Base-by-base conservation (phyloP, 64 coral and sea anemone genomes). In the Actinia tenebrosa region DNA sequence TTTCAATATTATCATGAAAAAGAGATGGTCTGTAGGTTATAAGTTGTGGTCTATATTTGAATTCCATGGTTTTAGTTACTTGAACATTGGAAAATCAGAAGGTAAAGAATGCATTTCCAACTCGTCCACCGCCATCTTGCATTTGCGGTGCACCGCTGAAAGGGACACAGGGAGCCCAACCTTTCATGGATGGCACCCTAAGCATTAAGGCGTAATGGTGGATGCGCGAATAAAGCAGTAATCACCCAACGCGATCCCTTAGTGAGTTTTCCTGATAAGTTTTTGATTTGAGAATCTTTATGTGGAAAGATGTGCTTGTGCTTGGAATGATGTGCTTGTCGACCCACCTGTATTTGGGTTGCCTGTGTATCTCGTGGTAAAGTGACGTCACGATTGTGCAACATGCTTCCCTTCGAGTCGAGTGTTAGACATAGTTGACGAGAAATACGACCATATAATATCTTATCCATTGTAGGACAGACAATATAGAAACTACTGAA, bases 321-420 rank as follows among this genome's bases (percentile, higher is more conserved):
- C 15, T 61, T 1, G 15, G 16, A 61, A 61, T 19, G 14, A 50
- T 50, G 4, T 50, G 4, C 4, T 4, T 50, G 47, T 50, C 30
- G 47, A 50, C 47, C 47, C 47, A 18, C 60, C 60, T 61, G 60
- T 61, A 16, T 18, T 61, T 83, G 80, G 80, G 80, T 23, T 83
- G 13, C 80, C 80, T 83, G 80, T 83, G 80, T 47, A 83, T 15
- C 60, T 4, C 18, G 15, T 18, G 17, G 60, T 18, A 18, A 61
- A 61, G 60, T 61, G 80, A 83, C 80, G 80, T 83, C 80, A 83
- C n/a, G 80, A 45, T 83, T 83, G 80, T 83, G 46, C 80, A 83
- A 83, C 80, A 83, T 46, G 80, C 20, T 79, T 43, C 4, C n/a
- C 15, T 17, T 79, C 77, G 77, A 61, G 60, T 61, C 60, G 60